A percentile compares a stretch with the other conserved stretches of the same genome.
Evolutionary conservation across 2,888 invertebrate species (phyloP).

Genomic region (Thereva unica): DNA sequence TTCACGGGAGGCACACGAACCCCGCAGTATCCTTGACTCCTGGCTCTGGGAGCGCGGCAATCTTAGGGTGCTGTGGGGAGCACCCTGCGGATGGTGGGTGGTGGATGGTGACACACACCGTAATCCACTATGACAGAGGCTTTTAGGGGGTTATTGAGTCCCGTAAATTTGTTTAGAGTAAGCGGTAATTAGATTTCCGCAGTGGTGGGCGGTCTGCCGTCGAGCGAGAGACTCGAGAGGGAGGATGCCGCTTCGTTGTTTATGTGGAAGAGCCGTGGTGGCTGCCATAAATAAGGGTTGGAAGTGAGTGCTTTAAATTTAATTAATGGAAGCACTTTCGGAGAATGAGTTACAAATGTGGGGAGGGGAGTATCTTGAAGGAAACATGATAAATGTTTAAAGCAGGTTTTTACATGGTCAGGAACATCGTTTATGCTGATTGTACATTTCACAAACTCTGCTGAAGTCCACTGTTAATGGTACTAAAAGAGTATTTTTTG

Average conservation of each 20-base stretch:
- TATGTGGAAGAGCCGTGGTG: not conserved
- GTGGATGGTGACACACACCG: slow-evolving; percentile 13
- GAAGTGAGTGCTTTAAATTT: not conserved
- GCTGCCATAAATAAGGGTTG: not conserved
- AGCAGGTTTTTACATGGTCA: no score
- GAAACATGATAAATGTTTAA: no score
- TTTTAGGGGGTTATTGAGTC: slow-evolving; percentile 32
- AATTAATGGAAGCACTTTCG: slow-evolving; percentile 13
- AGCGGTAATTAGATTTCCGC: slow-evolving; percentile 38
- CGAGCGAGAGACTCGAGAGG: not conserved
- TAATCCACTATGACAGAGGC: slow-evolving; percentile 37
- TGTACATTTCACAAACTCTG: no score
- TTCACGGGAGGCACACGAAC: no score
- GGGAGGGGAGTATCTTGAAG: no score
- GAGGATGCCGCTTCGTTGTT: slow-evolving; percentile 10
- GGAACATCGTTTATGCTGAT: no score
- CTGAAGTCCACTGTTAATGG: no score
- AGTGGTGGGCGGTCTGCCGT: slow-evolving; percentile 1
- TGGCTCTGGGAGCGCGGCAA: no score
- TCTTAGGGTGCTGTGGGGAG: no score
- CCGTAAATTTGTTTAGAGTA: slow-evolving; percentile 32
- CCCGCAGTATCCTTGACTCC: no score
- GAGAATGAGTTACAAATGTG: not conserved
- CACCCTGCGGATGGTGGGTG: not conserved
- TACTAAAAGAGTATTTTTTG: no score